A percentile compares a stretch with the other conserved stretches of the same genome.
Evolutionary conservation across 37 sponge, comb jelly and placozoan genomes (phyloP).

Genomic region (Corticium candelabrum): DNA sequence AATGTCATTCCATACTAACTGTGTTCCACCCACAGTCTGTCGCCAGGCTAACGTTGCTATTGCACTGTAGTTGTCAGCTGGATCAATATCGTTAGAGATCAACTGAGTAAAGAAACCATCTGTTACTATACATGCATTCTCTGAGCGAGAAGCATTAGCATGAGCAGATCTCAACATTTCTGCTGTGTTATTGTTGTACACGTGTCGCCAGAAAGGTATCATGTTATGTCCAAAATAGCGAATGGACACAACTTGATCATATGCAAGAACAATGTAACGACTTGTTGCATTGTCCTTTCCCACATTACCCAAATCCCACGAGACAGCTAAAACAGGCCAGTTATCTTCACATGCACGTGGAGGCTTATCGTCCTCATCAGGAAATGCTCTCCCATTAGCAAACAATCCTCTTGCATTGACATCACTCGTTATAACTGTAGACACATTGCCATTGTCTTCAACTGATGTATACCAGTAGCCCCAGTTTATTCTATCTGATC

Average conservation of each 20-base stretch:
- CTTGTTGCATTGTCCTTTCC: background rate
- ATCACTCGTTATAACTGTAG: constrained; percentile 20
- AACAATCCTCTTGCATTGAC: constrained; percentile 14
- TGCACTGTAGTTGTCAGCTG: constrained; percentile 43
- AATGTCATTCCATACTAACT: constrained; percentile 42
- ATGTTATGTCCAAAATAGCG: constrained; percentile 52
- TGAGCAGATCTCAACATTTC: constrained; percentile 15
- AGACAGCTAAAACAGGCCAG: constrained; percentile 52
- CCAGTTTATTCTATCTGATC: constrained; percentile 59
- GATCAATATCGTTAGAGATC: constrained; percentile 7
- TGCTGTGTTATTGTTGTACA: constrained; percentile 11
- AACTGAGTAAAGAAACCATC: constrained; percentile 18
- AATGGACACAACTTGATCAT: constrained; percentile 53
- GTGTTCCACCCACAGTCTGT: constrained; percentile 50
- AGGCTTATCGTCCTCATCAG: constrained; percentile 30
- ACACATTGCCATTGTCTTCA: background rate
- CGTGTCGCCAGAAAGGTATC: constrained; percentile 42
- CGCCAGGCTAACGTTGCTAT: constrained; percentile 61
- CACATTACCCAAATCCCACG: constrained; percentile 58
- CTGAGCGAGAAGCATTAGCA: background rate
- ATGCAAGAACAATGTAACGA: constrained; percentile 16
- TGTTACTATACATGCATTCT: too few relatives aligned
- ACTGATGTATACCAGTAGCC: constrained; percentile 46
- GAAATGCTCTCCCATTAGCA: constrained; percentile 19
- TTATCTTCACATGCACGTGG: constrained; percentile 41